Conservation (phyloP, 2,888 invertebrate species). For the Prostheceraeus crozeri region DNA sequence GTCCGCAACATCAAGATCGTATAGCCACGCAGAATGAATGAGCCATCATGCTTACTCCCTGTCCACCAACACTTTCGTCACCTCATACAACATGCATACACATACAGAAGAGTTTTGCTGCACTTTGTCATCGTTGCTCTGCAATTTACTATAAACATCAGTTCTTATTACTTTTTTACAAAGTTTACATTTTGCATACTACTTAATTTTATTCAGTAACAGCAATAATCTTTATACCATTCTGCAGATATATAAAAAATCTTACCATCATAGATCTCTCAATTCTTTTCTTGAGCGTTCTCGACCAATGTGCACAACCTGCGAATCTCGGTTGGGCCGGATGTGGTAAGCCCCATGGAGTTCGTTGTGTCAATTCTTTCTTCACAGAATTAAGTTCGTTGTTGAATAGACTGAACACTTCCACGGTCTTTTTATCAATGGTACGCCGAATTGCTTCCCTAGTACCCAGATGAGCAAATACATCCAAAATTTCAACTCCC, state of each 20-base stretch:
- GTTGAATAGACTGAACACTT: slow-evolving; percentile 64
- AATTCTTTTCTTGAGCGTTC: slow-evolving; percentile 63
- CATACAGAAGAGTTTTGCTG: no score
- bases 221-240: no score
- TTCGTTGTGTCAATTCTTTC: slow-evolving; percentile 60
- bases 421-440: slow-evolving; percentile 63
- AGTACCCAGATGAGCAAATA: slow-evolving; percentile 70
- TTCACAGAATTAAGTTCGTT: slow-evolving; percentile 69
- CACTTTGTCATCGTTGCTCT: no score
- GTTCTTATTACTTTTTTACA: background rate
- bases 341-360: slow-evolving; percentile 56
- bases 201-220: no score
- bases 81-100: no score
- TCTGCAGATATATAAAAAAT: background rate
- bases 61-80: no score
- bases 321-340: slow-evolving; percentile 65
- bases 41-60: no score
- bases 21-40: no score
- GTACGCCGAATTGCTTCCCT: slow-evolving; percentile 61
- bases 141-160: no score
- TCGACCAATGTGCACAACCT: slow-evolving; percentile 66
- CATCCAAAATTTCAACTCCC: slow-evolving; percentile 69
- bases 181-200: no score
- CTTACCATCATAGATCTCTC: slow-evolving; percentile 54
- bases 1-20: no score